Evolutionary conservation across 2,113 vertebrate genomes (phyloP).

Genomic region (Pelecanoides urinatrix): DNA sequence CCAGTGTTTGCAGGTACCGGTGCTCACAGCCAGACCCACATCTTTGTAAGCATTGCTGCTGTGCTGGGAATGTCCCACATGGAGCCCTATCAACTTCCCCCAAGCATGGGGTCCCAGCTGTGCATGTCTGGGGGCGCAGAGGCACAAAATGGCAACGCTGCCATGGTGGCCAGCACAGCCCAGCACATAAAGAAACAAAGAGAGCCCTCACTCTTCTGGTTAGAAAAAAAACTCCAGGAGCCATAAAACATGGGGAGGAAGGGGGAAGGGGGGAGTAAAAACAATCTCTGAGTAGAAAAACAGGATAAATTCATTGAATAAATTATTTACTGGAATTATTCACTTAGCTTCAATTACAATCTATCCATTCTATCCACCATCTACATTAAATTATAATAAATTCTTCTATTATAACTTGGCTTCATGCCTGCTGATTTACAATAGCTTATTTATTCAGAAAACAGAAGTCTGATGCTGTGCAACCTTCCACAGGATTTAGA

Average conservation of each 20-base stretch:
- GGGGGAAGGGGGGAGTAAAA: neutral
- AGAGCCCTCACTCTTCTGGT: neutral
- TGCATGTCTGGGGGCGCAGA: neutral
- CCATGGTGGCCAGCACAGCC: neutral
- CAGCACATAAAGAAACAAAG: neutral
- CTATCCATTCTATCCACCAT: conserved; percentile 49
- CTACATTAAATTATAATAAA: conserved; percentile 54
- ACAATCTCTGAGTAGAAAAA: neutral
- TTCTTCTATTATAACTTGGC: conserved; percentile 56
- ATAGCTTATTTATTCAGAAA: conserved; percentile 31
- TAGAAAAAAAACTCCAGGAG: neutral
- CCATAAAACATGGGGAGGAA: neutral
- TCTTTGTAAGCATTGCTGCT: neutral
- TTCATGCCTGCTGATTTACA: conserved; percentile 30
- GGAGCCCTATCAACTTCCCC: neutral
- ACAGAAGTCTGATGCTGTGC: neutral
- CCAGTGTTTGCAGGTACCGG: fast-evolving
- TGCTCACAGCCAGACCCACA: neutral
- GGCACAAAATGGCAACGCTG: fast-evolving
- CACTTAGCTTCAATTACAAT: conserved; percentile 59
- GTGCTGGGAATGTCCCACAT: fast-evolving
- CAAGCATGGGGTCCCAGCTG: neutral
- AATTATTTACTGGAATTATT: conserved; percentile 67
- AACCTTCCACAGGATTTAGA: neutral
- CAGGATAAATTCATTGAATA: conserved; percentile 53